Evolutionary conservation across 1,140 invertebrate species (phyloP).

Genomic region (Drosophila novamexicana): DNA sequence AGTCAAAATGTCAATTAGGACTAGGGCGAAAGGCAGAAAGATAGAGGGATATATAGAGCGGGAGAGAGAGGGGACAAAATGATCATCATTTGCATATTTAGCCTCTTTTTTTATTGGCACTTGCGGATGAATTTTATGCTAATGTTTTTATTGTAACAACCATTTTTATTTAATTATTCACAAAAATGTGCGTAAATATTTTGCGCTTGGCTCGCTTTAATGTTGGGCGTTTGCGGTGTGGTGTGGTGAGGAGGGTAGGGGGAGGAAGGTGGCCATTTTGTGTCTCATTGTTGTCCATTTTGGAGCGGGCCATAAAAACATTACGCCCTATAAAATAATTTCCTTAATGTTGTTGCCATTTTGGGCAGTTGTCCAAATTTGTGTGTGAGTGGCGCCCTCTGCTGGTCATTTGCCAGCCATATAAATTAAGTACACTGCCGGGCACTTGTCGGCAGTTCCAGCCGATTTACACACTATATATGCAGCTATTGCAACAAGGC

Average conservation of each 20-base stretch:
- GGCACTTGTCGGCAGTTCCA: constrained; percentile 19
- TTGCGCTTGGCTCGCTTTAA: constrained; percentile 35
- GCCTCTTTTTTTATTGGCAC: constrained; percentile 33
- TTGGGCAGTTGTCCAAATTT: constrained; percentile 36
- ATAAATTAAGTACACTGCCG: constrained; percentile 43
- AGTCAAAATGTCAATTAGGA: constrained; percentile 75
- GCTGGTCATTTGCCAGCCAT: constrained; percentile 56
- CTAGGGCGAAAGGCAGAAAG: not conserved
- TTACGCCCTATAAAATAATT: constrained; percentile 81
- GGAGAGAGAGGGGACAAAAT: constrained; percentile 13
- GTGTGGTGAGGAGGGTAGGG: not conserved
- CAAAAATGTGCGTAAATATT: constrained; percentile 56
- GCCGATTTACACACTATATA: constrained; percentile 19
- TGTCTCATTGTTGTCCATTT: constrained; percentile 44
- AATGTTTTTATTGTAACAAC: constrained; percentile 34
- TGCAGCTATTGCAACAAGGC: constrained; percentile 6
- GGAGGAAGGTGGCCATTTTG: constrained; percentile 6
- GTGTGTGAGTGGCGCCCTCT: constrained; percentile 47
- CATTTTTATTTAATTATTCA: constrained; percentile 61
- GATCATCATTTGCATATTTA: constrained; percentile 62
- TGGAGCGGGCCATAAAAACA: constrained; percentile 63
- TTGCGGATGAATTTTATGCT: constrained; percentile 68
- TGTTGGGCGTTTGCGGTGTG: not conserved
- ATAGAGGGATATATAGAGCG: not conserved
- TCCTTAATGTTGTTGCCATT: constrained; percentile 49